Evolutionary conservation across 1,140 invertebrate genomes (phyloP).

Genomic region (Octopus sinensis): DNA sequence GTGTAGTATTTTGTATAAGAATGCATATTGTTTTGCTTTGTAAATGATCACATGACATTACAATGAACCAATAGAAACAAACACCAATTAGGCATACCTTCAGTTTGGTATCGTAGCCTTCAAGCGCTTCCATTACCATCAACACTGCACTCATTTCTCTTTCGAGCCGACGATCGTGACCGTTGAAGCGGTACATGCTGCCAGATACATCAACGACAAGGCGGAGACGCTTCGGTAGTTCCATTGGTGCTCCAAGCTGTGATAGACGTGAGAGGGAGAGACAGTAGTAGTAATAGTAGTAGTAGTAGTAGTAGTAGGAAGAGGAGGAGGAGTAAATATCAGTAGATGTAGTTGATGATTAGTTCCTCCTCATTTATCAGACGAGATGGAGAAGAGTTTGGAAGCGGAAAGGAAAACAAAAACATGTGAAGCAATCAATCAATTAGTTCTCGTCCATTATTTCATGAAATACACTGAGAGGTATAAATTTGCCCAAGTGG

Average conservation of each 20-base stretch:
- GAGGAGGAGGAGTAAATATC: not conserved
- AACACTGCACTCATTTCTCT: constrained; percentile 87
- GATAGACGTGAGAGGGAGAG: not conserved
- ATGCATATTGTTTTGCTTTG: too few relatives aligned
- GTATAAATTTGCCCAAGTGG: too few relatives aligned
- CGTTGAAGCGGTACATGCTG: constrained; percentile 94
- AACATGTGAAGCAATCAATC: too few relatives aligned
- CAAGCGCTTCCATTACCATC: constrained; percentile 90
- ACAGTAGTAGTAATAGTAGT: not conserved
- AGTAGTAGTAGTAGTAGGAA: too few relatives aligned
- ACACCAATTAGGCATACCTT: constrained; percentile 45
- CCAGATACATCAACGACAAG: constrained; percentile 85
- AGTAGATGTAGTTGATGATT: not conserved
- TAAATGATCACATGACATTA: too few relatives aligned
- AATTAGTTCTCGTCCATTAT: too few relatives aligned
- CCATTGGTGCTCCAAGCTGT: constrained; percentile 72
- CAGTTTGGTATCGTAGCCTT: constrained; percentile 84
- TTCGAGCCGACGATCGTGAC: constrained; percentile 87
- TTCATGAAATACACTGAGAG: too few relatives aligned
- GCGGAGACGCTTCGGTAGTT: constrained; percentile 83
- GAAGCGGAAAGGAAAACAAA: too few relatives aligned
- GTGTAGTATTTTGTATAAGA: too few relatives aligned
- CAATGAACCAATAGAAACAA: too few relatives aligned
- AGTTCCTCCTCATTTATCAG: too few relatives aligned
- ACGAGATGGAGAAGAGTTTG: too few relatives aligned